These are phyloP conservation scores for Masnerella sp. DNA, from an alignment of 2,888 invertebrate genomes.

Conservation along the genomic window DNA sequence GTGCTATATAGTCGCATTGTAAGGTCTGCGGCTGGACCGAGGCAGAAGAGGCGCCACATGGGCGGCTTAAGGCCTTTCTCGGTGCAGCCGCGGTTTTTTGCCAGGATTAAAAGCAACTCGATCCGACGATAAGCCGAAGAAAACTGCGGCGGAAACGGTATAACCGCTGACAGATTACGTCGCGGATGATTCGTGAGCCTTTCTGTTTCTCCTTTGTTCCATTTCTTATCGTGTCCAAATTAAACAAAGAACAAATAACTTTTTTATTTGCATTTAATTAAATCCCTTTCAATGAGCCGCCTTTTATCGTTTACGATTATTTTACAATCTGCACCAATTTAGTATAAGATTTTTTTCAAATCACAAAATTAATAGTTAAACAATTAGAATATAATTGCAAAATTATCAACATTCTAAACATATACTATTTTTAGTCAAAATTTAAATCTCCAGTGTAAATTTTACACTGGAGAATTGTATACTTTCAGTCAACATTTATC, in stretches of 20 bases:
- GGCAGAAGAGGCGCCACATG: constrained; percentile 75
- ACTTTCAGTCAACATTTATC: too few relatives aligned
- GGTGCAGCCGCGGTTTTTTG: constrained; percentile 70
- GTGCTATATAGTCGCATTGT: constrained; percentile 53
- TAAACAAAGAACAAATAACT: constrained; percentile 54
- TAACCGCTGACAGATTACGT: constrained; percentile 72
- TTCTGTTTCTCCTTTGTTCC: constrained; percentile 49
- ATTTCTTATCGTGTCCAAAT: constrained; percentile 46
- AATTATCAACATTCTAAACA: too few relatives aligned
- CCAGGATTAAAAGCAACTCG: constrained; percentile 74
- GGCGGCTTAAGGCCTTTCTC: constrained; percentile 70
- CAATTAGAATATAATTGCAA: too few relatives aligned
- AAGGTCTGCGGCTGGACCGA: constrained; percentile 64
- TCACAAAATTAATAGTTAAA: too few relatives aligned
- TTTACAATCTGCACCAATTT: too few relatives aligned
- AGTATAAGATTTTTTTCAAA: too few relatives aligned
- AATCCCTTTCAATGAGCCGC: not conserved
- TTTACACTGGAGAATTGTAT: too few relatives aligned
- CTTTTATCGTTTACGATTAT: too few relatives aligned
- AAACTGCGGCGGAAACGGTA: constrained; percentile 71
- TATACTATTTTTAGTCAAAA: too few relatives aligned
- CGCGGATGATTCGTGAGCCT: constrained; percentile 60
- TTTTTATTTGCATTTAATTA: constrained; percentile 49
- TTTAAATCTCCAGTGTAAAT: too few relatives aligned
- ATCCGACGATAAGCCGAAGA: constrained; percentile 74